These are phyloP conservation scores for Sebastes diaconus DNA, from an alignment of 2,797 vertebrate species.

Conservation along the genomic window DNA sequence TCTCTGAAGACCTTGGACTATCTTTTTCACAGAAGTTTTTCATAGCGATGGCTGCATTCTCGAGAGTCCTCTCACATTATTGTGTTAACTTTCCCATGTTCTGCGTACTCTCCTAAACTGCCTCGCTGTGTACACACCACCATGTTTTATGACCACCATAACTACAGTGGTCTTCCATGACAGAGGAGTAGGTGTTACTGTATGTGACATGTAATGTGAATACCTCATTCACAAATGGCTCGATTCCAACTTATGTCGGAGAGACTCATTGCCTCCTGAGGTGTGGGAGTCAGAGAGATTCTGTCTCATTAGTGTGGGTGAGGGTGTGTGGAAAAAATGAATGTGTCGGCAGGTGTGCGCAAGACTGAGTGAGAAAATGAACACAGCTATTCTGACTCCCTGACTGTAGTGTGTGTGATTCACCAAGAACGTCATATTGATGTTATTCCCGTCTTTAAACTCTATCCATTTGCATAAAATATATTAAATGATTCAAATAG, in stretches of 20 bases:
- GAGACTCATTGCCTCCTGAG: neutral
- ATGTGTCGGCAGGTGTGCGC: neutral
- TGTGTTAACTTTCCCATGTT: neutral
- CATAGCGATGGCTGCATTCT: neutral
- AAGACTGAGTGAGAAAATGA: neutral
- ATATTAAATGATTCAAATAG: neutral
- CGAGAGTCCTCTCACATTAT: neutral
- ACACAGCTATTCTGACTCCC: neutral
- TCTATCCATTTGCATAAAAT: neutral
- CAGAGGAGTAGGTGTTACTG: neutral
- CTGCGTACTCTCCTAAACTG: neutral
- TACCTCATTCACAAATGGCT: constrained; percentile 8
- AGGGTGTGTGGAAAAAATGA: neutral
- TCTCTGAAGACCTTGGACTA: neutral
- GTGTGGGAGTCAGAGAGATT: neutral
- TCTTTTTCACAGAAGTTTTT: neutral
- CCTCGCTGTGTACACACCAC: neutral
- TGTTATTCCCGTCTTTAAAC: neutral
- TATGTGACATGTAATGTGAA: constrained; percentile 1
- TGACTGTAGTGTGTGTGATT: constrained; percentile 16
- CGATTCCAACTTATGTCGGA: neutral
- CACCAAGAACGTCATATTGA: constrained; percentile 10
- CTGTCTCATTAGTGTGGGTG: constrained; percentile 10
- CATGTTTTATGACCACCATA: constrained; percentile 14
- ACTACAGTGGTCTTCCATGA: neutral